Conservation (phyloP, 92 coral and sea anemone species). For the Epizoanthus rinbou region DNA sequence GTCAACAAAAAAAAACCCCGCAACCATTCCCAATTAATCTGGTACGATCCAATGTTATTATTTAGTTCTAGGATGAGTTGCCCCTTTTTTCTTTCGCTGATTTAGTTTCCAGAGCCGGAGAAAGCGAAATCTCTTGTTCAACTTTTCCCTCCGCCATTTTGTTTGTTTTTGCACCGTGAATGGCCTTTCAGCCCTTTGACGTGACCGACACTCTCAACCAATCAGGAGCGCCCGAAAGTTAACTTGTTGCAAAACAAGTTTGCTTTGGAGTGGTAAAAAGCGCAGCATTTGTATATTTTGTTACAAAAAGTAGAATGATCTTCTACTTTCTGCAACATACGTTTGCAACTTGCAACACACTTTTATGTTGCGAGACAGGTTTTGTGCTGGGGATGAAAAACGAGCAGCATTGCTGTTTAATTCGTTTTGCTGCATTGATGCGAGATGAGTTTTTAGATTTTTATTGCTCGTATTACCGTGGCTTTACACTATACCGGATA, state of each 20-base stretch:
- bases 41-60: background rate
- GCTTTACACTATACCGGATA: too few relatives aligned
- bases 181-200: background rate
- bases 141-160: too few relatives aligned
- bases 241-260: background rate
- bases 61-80: background rate
- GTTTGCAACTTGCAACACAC: background rate
- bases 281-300: background rate
- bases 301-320: background rate
- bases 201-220: background rate
- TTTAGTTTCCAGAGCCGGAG: too few relatives aligned
- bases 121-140: too few relatives aligned
- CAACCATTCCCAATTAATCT: constrained; percentile 45
- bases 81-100: too few relatives aligned
- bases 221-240: background rate
- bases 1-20: too few relatives aligned
- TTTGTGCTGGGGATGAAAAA: background rate
- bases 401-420: background rate
- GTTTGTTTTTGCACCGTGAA: too few relatives aligned
- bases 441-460: background rate
- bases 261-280: background rate
- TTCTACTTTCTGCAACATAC: background rate
- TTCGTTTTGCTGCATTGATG: background rate
- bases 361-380: background rate
- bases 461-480: background rate